phyloP scores from a whole-genome alignment of 1,140 invertebrate species.

The Anoplophora glabripennis region DNA sequence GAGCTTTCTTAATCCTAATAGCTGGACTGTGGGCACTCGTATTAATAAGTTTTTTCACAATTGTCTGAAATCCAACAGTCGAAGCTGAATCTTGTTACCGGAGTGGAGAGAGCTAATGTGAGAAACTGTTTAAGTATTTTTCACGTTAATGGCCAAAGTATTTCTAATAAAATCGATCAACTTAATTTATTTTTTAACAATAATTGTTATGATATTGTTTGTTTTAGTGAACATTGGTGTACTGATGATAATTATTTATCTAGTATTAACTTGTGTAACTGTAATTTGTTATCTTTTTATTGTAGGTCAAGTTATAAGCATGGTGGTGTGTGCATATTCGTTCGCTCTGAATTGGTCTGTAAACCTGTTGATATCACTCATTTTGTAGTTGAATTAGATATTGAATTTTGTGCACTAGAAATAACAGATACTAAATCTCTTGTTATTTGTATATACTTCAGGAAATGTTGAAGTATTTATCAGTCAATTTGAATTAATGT shows the following conservation, averaged over 20 bases:
- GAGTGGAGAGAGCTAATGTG: not conserved
- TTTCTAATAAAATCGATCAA: not conserved
- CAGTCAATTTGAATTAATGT: too few relatives aligned
- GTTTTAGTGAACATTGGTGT: slow-evolving; percentile 65
- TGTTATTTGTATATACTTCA: too few relatives aligned
- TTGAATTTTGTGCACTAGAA: too few relatives aligned
- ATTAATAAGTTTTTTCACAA: slow-evolving; percentile 1
- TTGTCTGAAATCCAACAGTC: not conserved
- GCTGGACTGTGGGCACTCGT: not conserved
- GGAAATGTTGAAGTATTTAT: too few relatives aligned
- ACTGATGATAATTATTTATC: slow-evolving; percentile 59
- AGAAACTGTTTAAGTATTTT: not conserved
- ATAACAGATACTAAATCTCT: too few relatives aligned
- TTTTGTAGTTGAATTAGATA: too few relatives aligned
- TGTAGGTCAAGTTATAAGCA: not conserved
- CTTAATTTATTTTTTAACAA: slow-evolving; percentile 2
- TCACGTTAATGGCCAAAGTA: not conserved
- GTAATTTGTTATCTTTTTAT: not conserved
- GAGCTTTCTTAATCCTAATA: too few relatives aligned
- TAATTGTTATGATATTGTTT: slow-evolving; percentile 51
- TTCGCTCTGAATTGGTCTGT: not conserved
- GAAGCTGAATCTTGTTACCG: not conserved
- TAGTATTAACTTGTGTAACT: slow-evolving; percentile 52
- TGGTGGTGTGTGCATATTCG: not conserved
- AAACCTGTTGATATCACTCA: too few relatives aligned